Conservation (phyloP, 2,888 invertebrate species). For the Galerucella calmariensis region DNA sequence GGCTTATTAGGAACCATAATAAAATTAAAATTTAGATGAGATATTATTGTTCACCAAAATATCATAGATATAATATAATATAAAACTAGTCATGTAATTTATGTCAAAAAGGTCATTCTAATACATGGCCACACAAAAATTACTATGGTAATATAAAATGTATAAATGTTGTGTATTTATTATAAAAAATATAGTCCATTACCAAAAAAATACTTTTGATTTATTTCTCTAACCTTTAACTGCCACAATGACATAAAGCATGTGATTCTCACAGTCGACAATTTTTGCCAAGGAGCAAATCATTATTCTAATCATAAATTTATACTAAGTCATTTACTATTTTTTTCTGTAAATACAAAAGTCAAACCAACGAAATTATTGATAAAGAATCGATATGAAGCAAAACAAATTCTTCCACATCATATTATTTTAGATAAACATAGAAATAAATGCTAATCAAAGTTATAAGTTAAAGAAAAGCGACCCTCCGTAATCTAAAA, state of each 20-base stretch:
- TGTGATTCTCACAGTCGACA: too few species aligned
- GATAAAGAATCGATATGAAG: background rate
- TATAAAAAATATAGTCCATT: conserved; percentile 61
- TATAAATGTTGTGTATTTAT: conserved; percentile 66
- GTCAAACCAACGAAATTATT: background rate
- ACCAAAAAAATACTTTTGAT: conserved; percentile 31
- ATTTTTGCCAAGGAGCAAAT: too few species aligned
- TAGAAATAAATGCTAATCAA: conserved; percentile 11
- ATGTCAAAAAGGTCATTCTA: conserved; percentile 55
- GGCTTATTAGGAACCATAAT: conserved; percentile 46
- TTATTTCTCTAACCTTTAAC: conserved; percentile 16
- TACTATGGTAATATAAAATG: conserved; percentile 52
- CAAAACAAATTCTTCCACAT: background rate
- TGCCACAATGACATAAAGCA: too few species aligned
- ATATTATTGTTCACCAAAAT: conserved; percentile 49
- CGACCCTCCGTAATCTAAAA: conserved; percentile 41
- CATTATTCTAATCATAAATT: too few species aligned
- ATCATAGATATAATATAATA: conserved; percentile 53
- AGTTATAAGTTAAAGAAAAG: conserved; percentile 7
- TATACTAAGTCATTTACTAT: too few species aligned
- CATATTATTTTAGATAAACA: background rate
- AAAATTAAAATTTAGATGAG: conserved; percentile 45
- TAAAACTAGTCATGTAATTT: conserved; percentile 57
- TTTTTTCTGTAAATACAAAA: too few species aligned
- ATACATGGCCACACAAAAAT: conserved; percentile 52